These are phyloP conservation scores for Tenthredo amoena DNA, from an alignment of 2,888 invertebrate genomes.

Conservation along the genomic window DNA sequence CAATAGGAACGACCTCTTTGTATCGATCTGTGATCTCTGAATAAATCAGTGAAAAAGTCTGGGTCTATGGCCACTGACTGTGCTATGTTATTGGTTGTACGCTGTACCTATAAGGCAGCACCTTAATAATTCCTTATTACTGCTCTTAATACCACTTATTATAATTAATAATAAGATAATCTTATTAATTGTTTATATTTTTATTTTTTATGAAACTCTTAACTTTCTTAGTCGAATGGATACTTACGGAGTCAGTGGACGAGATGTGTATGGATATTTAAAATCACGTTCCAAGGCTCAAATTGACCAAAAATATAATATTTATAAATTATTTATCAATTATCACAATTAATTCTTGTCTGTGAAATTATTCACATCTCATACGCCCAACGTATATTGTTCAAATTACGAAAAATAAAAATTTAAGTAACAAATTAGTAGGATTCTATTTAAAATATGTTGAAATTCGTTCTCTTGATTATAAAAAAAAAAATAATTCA, in stretches of 20 bases:
- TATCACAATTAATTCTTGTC: constrained; percentile 26
- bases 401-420: constrained; percentile 31
- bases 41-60: constrained; percentile 53
- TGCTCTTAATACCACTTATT: constrained; percentile 46
- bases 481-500: not conserved
- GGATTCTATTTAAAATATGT: constrained; percentile 23
- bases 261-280: constrained; percentile 41
- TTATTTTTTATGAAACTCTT: constrained; percentile 40
- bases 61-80: constrained; percentile 50
- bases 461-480: constrained; percentile 6
- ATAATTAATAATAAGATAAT: constrained; percentile 26
- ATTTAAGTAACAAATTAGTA: not conserved
- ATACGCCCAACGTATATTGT: constrained; percentile 36
- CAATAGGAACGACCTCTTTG: constrained; percentile 51
- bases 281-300: constrained; percentile 51
- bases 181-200: constrained; percentile 41
- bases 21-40: constrained; percentile 53
- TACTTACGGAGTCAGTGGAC: constrained; percentile 52
- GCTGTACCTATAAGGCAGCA: constrained; percentile 50
- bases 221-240: constrained; percentile 47
- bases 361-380: constrained; percentile 40
- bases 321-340: constrained; percentile 49
- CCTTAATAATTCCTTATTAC: constrained; percentile 51
- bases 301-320: constrained; percentile 51
- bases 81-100: constrained; percentile 52